Evolutionary conservation across 2,797 vertebrate genomes (phyloP).

Genomic region (Halcyon chelicuti): DNA sequence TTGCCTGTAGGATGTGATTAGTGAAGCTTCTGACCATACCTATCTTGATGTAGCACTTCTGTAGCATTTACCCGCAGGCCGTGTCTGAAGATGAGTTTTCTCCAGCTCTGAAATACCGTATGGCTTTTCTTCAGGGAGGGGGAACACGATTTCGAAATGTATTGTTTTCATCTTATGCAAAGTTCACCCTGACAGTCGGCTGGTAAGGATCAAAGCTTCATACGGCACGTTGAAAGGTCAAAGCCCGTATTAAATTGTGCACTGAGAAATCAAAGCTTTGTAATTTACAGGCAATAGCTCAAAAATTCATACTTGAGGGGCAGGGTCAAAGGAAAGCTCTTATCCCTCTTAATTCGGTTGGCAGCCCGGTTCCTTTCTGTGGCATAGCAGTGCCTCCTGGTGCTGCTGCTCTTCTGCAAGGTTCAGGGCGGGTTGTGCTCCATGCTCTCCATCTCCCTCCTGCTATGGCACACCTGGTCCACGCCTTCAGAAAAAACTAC

Average conservation of each 20-base stretch:
- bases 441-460: neutral
- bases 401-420: neutral
- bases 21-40: slow-evolving; percentile 19
- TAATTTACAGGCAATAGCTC: slow-evolving; percentile 52
- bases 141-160: slow-evolving; percentile 16
- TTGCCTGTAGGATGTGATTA: neutral
- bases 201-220: slow-evolving; percentile 70
- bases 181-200: slow-evolving; percentile 67
- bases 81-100: slow-evolving; percentile 3
- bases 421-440: neutral
- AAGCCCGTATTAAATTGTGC: slow-evolving; percentile 56
- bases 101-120: slow-evolving; percentile 39
- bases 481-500: neutral
- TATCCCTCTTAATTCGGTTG: slow-evolving; percentile 13
- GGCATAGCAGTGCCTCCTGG: slow-evolving; percentile 43
- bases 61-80: slow-evolving; percentile 38
- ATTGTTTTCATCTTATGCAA: slow-evolving; percentile 68
- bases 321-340: slow-evolving; percentile 42
- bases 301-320: slow-evolving; percentile 46
- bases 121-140: neutral
- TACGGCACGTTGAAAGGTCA: slow-evolving; percentile 66
- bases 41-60: slow-evolving; percentile 28
- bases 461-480: neutral
- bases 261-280: slow-evolving; percentile 52
- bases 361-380: neutral